Evolutionary conservation across 2,113 vertebrate genomes (phyloP).

Genomic region (Ceyx melanurus): DNA sequence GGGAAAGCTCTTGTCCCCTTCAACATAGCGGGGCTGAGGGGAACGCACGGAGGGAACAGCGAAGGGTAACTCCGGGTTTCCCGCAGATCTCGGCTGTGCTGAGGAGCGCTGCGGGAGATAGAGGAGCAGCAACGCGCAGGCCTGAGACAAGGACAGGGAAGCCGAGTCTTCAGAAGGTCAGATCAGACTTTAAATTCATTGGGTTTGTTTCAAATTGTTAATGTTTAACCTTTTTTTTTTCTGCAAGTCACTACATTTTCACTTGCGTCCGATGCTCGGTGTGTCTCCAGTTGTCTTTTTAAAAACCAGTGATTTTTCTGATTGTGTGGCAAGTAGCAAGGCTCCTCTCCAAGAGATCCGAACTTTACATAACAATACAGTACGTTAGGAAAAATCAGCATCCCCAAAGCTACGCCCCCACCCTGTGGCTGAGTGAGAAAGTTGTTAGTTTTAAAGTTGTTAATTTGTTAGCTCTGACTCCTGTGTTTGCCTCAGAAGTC

Average conservation of each 20-base stretch:
- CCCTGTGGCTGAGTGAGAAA: constrained; percentile 47
- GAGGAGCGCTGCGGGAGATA: not conserved
- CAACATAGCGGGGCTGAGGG: not conserved
- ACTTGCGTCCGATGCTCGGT: not conserved
- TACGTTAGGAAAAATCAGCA: not conserved
- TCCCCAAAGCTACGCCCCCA: constrained; percentile 33
- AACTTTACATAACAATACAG: not conserved
- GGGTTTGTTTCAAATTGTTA: not conserved
- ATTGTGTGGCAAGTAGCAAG: not conserved
- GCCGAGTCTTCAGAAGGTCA: not conserved
- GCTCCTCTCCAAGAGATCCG: not conserved
- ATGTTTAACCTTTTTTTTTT: not conserved
- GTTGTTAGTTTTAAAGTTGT: not conserved
- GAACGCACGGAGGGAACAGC: not conserved
- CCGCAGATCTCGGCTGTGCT: not conserved
- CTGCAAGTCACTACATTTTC: not conserved
- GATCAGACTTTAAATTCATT: not conserved
- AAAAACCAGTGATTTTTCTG: not conserved
- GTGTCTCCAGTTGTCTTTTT: not conserved
- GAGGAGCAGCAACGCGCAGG: not conserved
- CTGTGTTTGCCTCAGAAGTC: not conserved
- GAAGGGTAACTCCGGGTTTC: not conserved
- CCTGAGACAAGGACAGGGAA: not conserved
- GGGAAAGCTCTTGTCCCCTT: not conserved
- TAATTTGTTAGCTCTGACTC: not conserved